A percentile compares a stretch with the other conserved stretches of the same genome.
Conservation (phyloP, 1,140 invertebrate species). For the Trachymyrmex cornetzi region DNA sequence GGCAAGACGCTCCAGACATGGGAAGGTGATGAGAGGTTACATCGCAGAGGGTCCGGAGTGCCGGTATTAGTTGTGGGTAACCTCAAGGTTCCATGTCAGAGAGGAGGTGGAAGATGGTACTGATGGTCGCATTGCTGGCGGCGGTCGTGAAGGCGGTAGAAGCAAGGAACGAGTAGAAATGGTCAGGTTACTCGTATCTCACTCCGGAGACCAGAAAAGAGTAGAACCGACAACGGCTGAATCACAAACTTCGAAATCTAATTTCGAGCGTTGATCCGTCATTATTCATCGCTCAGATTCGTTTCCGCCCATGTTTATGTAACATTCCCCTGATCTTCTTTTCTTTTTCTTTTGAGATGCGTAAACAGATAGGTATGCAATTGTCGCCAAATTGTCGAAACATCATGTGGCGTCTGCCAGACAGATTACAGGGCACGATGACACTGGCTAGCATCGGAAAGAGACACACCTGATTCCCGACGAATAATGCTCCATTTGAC, state of each 20-base stretch:
- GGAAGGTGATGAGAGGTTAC: constrained; percentile 81
- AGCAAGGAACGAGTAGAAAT: constrained; percentile 22
- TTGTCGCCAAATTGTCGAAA: constrained; percentile 38
- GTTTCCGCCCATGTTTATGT: neutral
- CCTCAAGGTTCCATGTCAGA: constrained; percentile 79
- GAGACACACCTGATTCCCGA: neutral
- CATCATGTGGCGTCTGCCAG: neutral
- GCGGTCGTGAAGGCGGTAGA: constrained; percentile 22
- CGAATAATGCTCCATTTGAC: constrained; percentile 5
- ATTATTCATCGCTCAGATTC: constrained; percentile 42
- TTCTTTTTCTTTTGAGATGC: neutral
- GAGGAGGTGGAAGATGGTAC: constrained; percentile 42
- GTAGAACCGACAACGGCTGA: constrained; percentile 2
- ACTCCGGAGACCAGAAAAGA: neutral
- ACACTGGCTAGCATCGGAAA: neutral
- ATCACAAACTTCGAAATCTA: constrained; percentile 21
- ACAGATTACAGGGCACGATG: constrained; percentile 52
- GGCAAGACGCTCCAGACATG: constrained; percentile 77
- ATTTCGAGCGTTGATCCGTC: neutral
- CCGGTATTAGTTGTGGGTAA: constrained; percentile 82
- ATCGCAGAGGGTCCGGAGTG: constrained; percentile 77
- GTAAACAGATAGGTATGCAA: constrained; percentile 16
- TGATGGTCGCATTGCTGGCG: constrained; percentile 43
- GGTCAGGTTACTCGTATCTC: constrained; percentile 49
- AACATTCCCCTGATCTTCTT: too few species aligned